Percentiles rank a stretch among this genome's conserved stretches.
Conservation (phyloP, 2,797 vertebrate genomes). For the Pteronotus mesoamericanus region DNA sequence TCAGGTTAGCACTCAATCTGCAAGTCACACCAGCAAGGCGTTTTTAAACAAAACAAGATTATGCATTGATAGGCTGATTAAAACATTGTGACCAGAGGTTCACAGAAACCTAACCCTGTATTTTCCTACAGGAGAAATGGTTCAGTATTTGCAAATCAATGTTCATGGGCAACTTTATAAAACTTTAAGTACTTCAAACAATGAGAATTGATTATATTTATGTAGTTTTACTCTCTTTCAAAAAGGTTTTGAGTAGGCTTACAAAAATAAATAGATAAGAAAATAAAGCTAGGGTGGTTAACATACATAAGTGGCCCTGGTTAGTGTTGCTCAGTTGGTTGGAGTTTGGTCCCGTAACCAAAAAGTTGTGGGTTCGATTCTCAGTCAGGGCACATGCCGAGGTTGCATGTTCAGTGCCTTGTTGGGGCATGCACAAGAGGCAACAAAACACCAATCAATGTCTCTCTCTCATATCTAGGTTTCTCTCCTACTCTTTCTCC, state of each 20-base stretch:
- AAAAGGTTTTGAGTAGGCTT: neutral
- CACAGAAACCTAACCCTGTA: neutral
- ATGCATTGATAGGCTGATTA: neutral
- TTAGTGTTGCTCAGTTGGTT: neutral
- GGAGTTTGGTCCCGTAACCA: neutral
- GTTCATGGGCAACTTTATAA: neutral
- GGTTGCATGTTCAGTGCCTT: neutral
- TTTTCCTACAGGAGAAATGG: neutral
- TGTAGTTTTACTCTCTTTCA: neutral
- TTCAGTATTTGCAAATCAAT: neutral
- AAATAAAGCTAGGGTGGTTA: neutral
- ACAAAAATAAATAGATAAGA: neutral
- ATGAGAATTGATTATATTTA: neutral
- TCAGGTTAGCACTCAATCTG: neutral
- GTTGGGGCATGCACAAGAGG: neutral
- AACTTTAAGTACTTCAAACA: neutral
- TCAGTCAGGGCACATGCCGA: neutral
- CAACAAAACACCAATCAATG: neutral
- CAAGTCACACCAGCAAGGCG: neutral
- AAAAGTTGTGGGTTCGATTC: neutral
- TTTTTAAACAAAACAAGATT: neutral
- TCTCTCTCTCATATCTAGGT: neutral
- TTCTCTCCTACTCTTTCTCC: neutral
- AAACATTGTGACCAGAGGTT: neutral
- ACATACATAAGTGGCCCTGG: neutral